Evolutionary conservation across 2,113 vertebrate species (phyloP), one percentile per base, ranked within the genome.

Genomic region (Rhea americana): DNA sequence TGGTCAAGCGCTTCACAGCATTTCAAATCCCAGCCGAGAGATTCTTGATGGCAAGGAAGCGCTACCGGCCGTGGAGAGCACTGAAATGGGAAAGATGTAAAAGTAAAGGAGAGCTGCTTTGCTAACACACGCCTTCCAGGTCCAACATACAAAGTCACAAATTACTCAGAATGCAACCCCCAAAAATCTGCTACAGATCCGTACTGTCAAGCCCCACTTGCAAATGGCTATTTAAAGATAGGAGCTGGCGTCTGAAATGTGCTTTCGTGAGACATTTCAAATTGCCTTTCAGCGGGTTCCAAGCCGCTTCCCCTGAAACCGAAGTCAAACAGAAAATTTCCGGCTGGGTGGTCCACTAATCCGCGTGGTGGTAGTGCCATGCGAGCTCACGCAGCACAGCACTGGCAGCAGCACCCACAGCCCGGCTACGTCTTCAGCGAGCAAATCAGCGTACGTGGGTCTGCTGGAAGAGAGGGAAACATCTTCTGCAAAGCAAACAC

Each of bases 401-500:
- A 8, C 30, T 30, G 47, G 51, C 62, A 74, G 76, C 71, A 45
- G 53, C 1, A 74, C 22, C 78, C 0, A 0, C 18, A 37, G 37
- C 58, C 48, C 28, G 56, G 37, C 66, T 11, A 0, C 3, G 2
- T 73, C 62, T 70, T 55, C 51, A 22, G 16, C 0, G 19, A 68
- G 7, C 85, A 76, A 43, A 62, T 21, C 67, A 63, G 35, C 2
- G 70, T 71, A 87, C 6, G 0, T 59, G 82, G 59, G 21, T 71
- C 77, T 81, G 65, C 73, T 90, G 58, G 73, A 85, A 74, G n/a
- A 75, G 63, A 12, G 45, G 59, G 55, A 83, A 90, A 70, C 47
- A n/a, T 66, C 92, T 87, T 63, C 83, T 45, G 72, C 67, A 94
- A 85, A 66, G 9, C 50, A 91, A 73, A 71, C 55, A 63, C 76